Conservation (phyloP, 2,888 invertebrate genomes). For the Chirona hameri region DNA sequence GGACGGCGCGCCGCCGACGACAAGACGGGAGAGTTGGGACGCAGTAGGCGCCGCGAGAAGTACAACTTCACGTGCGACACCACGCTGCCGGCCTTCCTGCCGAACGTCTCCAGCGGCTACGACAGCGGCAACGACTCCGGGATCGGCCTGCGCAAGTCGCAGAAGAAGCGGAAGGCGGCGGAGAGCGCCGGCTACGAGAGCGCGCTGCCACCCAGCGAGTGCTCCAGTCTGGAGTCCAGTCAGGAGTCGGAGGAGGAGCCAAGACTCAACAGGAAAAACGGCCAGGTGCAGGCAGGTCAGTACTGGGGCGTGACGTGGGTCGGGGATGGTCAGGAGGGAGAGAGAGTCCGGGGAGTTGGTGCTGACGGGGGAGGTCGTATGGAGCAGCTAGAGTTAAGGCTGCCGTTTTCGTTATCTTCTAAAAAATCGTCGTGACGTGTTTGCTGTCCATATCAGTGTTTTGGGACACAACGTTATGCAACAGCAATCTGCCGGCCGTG, state of each 20-base stretch:
- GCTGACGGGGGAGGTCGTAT: too few species aligned
- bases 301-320: too few species aligned
- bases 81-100: conserved; percentile 24
- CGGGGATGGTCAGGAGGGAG: too few species aligned
- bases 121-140: conserved; percentile 34
- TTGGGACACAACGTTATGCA: too few species aligned
- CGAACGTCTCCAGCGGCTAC: conserved; percentile 23
- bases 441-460: too few species aligned
- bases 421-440: too few species aligned
- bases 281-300: conserved; percentile 32
- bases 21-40: neutral
- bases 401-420: too few species aligned
- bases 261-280: conserved; percentile 32
- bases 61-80: conserved; percentile 25
- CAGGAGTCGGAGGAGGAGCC: conserved; percentile 47
- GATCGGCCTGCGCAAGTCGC: conserved; percentile 31
- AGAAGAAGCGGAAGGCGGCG: conserved; percentile 54
- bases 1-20: neutral
- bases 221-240: conserved; percentile 74
- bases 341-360: too few species aligned
- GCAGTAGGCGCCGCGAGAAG: neutral
- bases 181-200: conserved; percentile 87
- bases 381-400: too few species aligned
- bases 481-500: too few species aligned
- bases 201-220: conserved; percentile 77